Base-by-base conservation (phyloP, 2,888 invertebrate genomes). In the Cephalotes varians region DNA sequence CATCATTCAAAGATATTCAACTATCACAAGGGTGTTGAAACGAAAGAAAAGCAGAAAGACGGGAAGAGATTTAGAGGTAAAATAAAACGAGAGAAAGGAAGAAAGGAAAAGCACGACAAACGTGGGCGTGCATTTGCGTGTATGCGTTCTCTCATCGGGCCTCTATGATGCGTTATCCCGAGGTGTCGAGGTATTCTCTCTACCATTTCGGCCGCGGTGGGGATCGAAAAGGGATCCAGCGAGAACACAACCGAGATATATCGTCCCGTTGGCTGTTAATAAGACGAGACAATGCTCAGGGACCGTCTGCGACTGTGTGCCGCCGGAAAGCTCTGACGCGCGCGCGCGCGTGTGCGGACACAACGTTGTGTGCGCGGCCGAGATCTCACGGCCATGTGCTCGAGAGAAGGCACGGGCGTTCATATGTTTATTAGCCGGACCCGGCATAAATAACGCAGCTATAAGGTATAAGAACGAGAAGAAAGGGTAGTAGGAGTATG, bases 361-460 rank as follows among this genome's bases (percentile, higher is more conserved):
- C 60, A 40, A 54, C 77, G 49, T 40, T 76, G 84, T 84, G 84
- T 81, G 85, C 81, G 62, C 82, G 84, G 86, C 72, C 83, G 84
- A 56, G 86, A 86, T 85, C 86, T 83, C 85, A 84, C 87, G 85
- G 47, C 73, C 62, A 58, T 73, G 87, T 84, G 81, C 91, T 92
- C 91, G 93, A 91, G 93, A 92, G 91, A 92, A 91, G 92, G 90
- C 92, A 93, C 93, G 92, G 93, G 93, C 93, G 94, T 94, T 94
- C 94, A 94, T 94, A 94, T 94, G 94, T 94, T 94, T 94, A 94
- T 94, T 94, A 94, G 94, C 93, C 92, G 91, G 93, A 93, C 93
- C 94, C 92, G 91, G 94, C 93, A 94, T 94, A 94, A 94, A 94
- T 94, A 94, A 94, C 93, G 92, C 93, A 91, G 93, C 93, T 93